phyloP scores from a whole-genome alignment of 2,797 vertebrate genomes.

The Bradypus variegatus region DNA sequence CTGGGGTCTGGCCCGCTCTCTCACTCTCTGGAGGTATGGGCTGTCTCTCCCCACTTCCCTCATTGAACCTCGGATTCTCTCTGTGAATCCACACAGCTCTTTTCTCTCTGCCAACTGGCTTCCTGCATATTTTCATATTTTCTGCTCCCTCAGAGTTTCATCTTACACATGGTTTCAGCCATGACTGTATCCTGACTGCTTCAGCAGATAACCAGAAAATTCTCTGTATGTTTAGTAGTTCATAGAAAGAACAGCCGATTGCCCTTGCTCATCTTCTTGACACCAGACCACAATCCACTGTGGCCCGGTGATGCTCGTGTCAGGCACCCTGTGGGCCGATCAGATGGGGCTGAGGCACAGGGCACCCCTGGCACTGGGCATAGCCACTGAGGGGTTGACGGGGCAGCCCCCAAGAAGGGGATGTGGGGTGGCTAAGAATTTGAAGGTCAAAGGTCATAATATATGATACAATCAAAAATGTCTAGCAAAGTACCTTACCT shows the following conservation, averaged over 20 bases:
- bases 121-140: neutral
- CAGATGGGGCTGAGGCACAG: neutral
- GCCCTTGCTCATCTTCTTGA: neutral
- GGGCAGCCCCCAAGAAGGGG: neutral
- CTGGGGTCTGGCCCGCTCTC: neutral
- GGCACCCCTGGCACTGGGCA: neutral
- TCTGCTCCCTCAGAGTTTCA: neutral
- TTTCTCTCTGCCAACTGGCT: neutral
- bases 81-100: neutral
- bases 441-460: neutral
- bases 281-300: neutral
- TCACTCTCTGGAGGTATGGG: neutral
- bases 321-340: neutral
- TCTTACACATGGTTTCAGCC: neutral
- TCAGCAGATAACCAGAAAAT: neutral
- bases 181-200: neutral
- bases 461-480: neutral
- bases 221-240: neutral
- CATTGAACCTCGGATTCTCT: neutral
- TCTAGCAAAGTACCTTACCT: neutral
- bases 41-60: neutral
- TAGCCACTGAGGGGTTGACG: accelerated
- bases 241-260: neutral
- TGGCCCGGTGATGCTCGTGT: neutral
- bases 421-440: neutral